These are phyloP conservation scores for Calliopsis andreniformis DNA, from an alignment of 1,140 invertebrate species.

Conservation along the genomic window DNA sequence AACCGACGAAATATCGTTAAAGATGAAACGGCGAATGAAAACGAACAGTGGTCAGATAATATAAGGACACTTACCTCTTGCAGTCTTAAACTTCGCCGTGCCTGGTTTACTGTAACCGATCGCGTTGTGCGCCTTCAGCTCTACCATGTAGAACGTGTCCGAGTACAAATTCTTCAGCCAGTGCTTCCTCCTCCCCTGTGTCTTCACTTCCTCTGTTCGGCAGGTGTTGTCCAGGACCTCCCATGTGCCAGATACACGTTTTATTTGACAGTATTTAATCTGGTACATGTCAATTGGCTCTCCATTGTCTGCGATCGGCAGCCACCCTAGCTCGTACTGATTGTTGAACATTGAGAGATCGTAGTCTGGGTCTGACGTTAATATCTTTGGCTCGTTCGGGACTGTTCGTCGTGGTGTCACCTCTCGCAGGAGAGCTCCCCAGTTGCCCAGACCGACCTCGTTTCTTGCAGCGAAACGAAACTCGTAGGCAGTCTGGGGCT, in stretches of 20 bases:
- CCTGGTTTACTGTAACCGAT: slow-evolving; percentile 90
- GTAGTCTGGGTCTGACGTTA: slow-evolving; percentile 62
- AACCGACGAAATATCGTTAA: slow-evolving; percentile 4
- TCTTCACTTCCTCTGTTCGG: slow-evolving; percentile 82
- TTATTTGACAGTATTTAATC: slow-evolving; percentile 88
- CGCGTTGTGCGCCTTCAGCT: slow-evolving; percentile 91
- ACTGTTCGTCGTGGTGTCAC: slow-evolving; percentile 82
- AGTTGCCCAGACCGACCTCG: slow-evolving; percentile 90
- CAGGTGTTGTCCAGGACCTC: slow-evolving; percentile 83
- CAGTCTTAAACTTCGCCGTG: slow-evolving; percentile 89
- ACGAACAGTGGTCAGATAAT: slow-evolving; percentile 30
- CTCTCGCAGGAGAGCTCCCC: slow-evolving; percentile 83
- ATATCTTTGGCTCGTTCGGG: slow-evolving; percentile 83
- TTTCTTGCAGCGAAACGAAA: slow-evolving; percentile 93
- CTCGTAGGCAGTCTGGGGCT: slow-evolving; percentile 89
- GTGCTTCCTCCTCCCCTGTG: slow-evolving; percentile 84
- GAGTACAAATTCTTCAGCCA: slow-evolving; percentile 86
- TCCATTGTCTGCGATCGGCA: slow-evolving; percentile 92
- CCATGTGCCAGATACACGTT: slow-evolving; percentile 85
- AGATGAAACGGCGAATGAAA: slow-evolving; percentile 32
- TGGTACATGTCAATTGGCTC: slow-evolving; percentile 92
- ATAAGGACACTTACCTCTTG: slow-evolving; percentile 87
- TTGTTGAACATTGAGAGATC: slow-evolving; percentile 85
- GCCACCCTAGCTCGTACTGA: slow-evolving; percentile 91
- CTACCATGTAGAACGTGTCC: slow-evolving; percentile 90